These are phyloP conservation scores for Ormyrus nitidulus DNA, from an alignment of 2,888 invertebrate genomes.

Conservation along the genomic window DNA sequence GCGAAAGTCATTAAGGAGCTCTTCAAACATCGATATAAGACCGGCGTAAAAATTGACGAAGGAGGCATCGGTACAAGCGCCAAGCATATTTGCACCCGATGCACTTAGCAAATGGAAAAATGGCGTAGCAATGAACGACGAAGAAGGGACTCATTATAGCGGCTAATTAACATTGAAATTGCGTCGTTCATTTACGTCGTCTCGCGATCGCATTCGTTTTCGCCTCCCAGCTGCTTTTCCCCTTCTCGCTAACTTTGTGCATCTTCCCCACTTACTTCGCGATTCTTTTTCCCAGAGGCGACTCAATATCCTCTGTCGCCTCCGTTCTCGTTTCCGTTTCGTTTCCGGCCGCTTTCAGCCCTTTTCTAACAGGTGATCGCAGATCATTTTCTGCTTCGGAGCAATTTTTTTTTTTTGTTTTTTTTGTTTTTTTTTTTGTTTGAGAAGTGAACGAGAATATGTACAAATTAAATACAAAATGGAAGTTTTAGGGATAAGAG, in stretches of 20 bases:
- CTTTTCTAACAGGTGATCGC: background rate
- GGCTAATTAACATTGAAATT: slow-evolving; percentile 52
- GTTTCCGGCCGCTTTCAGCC: slow-evolving; percentile 35
- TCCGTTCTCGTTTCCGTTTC: slow-evolving; percentile 49
- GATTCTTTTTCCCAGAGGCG: slow-evolving; percentile 10
- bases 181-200: slow-evolving; percentile 34
- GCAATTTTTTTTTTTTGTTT: too few relatives aligned
- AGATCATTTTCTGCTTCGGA: too few relatives aligned
- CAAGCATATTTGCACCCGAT: background rate
- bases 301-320: slow-evolving; percentile 46
- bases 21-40: too few relatives aligned
- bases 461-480: too few relatives aligned
- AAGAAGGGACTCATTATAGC: slow-evolving; percentile 37
- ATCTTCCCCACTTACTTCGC: background rate
- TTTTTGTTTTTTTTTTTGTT: too few relatives aligned
- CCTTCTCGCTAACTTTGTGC: background rate
- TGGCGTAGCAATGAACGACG: slow-evolving; percentile 1
- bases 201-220: background rate
- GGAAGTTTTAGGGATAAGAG: too few relatives aligned
- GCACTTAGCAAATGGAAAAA: slow-evolving; percentile 22
- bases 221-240: background rate
- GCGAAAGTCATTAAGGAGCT: too few relatives aligned
- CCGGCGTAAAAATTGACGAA: too few relatives aligned
- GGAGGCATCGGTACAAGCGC: background rate
- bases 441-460: too few relatives aligned